phyloP scores from a whole-genome alignment of 2,888 invertebrate species.

The Chamaedrilus cognettii region DNA sequence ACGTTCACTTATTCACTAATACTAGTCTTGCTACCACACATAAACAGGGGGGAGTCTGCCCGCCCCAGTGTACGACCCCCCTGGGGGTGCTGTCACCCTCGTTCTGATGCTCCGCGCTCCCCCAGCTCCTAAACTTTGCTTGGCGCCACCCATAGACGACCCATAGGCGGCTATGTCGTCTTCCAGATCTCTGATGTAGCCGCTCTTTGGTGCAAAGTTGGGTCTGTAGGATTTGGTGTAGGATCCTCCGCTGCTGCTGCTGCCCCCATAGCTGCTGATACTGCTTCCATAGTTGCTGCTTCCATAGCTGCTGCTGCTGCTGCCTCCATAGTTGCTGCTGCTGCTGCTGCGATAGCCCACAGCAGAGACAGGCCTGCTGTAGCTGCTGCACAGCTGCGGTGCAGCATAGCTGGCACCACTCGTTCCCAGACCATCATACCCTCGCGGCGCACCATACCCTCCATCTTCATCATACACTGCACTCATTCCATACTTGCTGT shows the following conservation, averaged over 20 bases:
- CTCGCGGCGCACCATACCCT: no score
- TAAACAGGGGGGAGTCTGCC: no score
- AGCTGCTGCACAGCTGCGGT: no score
- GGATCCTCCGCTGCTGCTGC: background rate
- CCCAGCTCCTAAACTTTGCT: no score
- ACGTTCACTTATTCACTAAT: no score
- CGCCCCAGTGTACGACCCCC: no score
- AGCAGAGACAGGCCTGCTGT: background rate
- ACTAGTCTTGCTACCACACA: no score
- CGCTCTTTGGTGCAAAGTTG: background rate
- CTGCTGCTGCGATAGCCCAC: background rate
- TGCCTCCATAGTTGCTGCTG: background rate
- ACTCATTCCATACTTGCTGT: no score
- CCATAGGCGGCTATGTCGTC: background rate
- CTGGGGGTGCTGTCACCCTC: background rate
- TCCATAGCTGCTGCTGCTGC: background rate
- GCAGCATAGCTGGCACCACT: no score
- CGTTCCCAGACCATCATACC: no score
- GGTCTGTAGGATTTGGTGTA: background rate
- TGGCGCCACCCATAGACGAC: background rate
- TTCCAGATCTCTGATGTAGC: constrained; percentile 6
- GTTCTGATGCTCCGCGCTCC: background rate
- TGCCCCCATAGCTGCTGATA: background rate
- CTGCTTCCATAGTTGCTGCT: background rate
- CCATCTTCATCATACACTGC: no score